Conservation (phyloP, 2,113 vertebrate genomes). For the Serinus canaria region DNA sequence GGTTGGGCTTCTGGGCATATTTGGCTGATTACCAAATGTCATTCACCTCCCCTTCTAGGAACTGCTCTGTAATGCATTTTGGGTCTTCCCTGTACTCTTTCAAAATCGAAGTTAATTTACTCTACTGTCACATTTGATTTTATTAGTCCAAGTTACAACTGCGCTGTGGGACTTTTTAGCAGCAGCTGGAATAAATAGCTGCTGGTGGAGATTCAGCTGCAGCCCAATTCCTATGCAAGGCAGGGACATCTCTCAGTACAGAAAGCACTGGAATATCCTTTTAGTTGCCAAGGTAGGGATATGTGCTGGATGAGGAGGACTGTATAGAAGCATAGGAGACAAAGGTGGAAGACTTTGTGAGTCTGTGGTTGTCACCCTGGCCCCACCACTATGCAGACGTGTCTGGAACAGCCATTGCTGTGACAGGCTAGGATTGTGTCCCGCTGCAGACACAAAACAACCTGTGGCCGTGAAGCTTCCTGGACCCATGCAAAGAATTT, state of each 20-base stretch:
- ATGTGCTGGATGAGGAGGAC: neutral
- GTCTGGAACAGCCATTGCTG: neutral
- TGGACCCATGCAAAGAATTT: neutral
- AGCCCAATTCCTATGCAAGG: neutral
- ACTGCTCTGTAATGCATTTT: neutral
- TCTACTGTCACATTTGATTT: neutral
- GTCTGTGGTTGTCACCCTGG: neutral
- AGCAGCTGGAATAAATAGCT: neutral
- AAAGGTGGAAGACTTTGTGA: neutral
- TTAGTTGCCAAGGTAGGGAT: neutral
- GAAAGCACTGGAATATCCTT: neutral
- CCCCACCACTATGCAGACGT: neutral
- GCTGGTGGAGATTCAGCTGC: neutral
- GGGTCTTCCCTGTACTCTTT: neutral
- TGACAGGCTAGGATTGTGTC: rapidly evolving
- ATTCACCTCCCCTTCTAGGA: neutral
- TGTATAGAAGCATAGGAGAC: neutral
- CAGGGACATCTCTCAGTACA: neutral
- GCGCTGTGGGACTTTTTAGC: neutral
- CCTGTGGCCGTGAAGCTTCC: neutral
- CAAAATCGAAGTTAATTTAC: neutral
- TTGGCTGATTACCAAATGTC: neutral
- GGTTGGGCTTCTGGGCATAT: neutral
- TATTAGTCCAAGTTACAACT: neutral
- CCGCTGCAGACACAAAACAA: neutral